These are phyloP conservation scores for Pteropus rufus DNA, from an alignment of 2,797 vertebrate genomes.

Conservation along the genomic window DNA sequence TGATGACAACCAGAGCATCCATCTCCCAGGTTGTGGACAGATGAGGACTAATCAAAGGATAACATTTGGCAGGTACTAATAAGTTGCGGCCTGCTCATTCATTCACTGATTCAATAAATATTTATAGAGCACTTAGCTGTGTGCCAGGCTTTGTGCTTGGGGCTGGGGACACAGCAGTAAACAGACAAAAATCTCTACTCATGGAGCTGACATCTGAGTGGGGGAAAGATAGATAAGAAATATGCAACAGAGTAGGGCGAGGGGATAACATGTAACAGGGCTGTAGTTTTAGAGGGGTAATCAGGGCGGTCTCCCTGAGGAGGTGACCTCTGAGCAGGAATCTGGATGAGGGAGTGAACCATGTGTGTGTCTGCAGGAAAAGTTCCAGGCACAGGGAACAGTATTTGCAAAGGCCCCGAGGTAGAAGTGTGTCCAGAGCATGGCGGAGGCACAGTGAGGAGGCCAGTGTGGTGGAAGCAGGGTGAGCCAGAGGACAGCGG, in stretches of 20 bases:
- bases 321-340: background rate
- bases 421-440: background rate
- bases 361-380: background rate
- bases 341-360: background rate
- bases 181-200: background rate
- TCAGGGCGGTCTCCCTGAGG: background rate
- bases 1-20: background rate
- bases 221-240: background rate
- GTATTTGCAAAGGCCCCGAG: background rate
- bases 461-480: background rate
- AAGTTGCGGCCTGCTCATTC: background rate
- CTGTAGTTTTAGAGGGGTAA: background rate
- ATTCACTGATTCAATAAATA: background rate
- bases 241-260: background rate
- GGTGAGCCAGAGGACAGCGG: background rate
- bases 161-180: background rate
- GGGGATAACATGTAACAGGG: fast-evolving
- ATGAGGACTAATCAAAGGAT: fast-evolving
- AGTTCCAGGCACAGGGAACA: background rate
- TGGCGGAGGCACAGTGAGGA: background rate
- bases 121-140: background rate
- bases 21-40: fast-evolving
- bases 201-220: background rate
- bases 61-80: background rate
- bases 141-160: background rate